Percentiles rank a stretch among this genome's conserved stretches.
Evolutionary conservation across 2,113 vertebrate species (phyloP).

Genomic region (Eira barbara): DNA sequence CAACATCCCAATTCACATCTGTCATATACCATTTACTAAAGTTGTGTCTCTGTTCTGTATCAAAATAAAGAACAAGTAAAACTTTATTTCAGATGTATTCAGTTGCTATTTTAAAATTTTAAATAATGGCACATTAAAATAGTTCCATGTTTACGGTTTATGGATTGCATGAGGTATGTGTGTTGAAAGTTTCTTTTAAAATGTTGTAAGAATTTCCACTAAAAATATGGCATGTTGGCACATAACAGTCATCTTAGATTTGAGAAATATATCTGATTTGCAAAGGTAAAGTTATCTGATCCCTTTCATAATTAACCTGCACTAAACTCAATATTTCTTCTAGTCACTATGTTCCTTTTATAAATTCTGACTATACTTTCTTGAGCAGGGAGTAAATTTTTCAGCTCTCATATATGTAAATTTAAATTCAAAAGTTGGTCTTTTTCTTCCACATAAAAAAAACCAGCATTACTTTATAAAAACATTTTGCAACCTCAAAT

Average conservation of each 20-base stretch:
- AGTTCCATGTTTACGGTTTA: too few species aligned
- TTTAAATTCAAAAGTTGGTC: not conserved
- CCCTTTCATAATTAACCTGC: not conserved
- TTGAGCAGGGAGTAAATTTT: not conserved
- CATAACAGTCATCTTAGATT: not conserved
- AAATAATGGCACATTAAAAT: not conserved
- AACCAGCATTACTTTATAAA: not conserved
- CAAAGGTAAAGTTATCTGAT: not conserved
- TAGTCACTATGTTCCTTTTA: not conserved
- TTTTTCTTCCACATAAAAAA: not conserved
- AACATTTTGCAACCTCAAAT: not conserved
- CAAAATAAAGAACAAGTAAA: not conserved
- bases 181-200: not conserved
- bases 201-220: not conserved
- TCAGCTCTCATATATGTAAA: not conserved
- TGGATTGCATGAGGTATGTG: not conserved
- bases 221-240: not conserved
- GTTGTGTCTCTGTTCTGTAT: rapidly evolving
- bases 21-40: not conserved
- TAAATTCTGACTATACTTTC: not conserved
- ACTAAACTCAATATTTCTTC: not conserved
- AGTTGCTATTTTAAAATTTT: not conserved
- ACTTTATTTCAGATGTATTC: not conserved
- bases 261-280: not conserved
- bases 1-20: not conserved